phyloP scores from a whole-genome alignment of 1,140 invertebrate species.

The Tribolium madens region DNA sequence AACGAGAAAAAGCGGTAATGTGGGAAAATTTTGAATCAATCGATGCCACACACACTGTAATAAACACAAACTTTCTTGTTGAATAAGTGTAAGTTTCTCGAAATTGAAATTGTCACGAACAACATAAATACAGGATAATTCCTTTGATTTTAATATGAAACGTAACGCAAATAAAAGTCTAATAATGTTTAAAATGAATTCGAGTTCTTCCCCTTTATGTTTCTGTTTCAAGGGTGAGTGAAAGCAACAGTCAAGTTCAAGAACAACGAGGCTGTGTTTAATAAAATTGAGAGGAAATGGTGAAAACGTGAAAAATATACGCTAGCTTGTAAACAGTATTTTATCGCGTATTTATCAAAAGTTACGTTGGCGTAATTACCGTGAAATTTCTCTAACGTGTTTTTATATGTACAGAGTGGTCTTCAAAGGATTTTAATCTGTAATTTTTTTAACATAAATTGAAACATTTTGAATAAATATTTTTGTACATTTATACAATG shows the following conservation, averaged over 20 bases:
- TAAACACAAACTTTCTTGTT: slow-evolving; percentile 26
- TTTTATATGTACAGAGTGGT: too few species aligned
- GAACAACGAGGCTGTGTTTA: neutral
- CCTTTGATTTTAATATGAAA: neutral
- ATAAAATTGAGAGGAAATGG: neutral
- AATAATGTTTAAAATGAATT: neutral
- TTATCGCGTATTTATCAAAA: too few species aligned
- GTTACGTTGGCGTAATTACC: too few species aligned
- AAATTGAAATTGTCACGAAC: neutral
- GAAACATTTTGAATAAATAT: too few species aligned
- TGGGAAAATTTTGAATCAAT: slow-evolving; percentile 15
- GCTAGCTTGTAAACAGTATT: too few species aligned
- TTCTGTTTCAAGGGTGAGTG: neutral
- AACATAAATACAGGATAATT: neutral
- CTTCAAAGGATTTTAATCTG: too few species aligned
- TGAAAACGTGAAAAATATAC: neutral
- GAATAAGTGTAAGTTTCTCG: too few species aligned
- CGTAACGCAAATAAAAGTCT: neutral
- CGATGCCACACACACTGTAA: neutral
- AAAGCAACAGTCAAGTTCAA: neutral
- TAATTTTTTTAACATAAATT: too few species aligned
- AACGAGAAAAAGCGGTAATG: slow-evolving; percentile 33
- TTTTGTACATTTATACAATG: too few species aligned
- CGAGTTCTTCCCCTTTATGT: neutral
- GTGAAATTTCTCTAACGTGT: too few species aligned